phyloP scores from a whole-genome alignment of 1,140 invertebrate species.

The Ptiloglossa arizonensis region DNA sequence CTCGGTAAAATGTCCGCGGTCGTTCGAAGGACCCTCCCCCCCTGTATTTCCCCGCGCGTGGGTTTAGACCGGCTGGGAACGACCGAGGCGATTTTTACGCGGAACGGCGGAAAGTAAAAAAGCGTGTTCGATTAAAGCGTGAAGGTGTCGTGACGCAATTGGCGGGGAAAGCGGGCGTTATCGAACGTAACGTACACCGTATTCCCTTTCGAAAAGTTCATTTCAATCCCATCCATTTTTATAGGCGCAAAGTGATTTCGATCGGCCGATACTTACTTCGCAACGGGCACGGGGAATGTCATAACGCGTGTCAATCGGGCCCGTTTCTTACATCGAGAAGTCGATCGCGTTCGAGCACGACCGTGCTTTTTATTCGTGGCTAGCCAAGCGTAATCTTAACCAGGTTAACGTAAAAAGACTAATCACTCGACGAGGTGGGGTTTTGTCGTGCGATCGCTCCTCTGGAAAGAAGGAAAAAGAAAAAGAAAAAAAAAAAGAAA shows the following conservation, averaged over 20 bases:
- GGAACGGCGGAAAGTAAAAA: constrained; percentile 30
- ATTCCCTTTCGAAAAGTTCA: constrained; percentile 15
- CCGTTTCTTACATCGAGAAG: constrained; percentile 4
- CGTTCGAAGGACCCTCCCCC: not conserved
- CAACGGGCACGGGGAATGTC: constrained; percentile 27
- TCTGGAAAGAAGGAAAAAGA: no score
- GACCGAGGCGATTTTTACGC: constrained; percentile 17
- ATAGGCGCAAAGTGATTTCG: constrained; percentile 31
- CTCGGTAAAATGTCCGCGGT: no score
- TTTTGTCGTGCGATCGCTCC: no score
- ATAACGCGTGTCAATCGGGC: constrained; percentile 45
- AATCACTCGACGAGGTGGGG: constrained; percentile 7
- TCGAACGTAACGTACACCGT: constrained; percentile 8
- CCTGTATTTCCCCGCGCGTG: not conserved
- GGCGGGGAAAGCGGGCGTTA: constrained; percentile 34
- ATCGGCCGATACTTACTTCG: constrained; percentile 25
- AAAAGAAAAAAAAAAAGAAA: no score
- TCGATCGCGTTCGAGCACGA: constrained; percentile 26
- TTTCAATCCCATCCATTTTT: constrained; percentile 42
- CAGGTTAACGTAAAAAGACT: constrained; percentile 45
- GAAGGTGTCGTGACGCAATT: constrained; percentile 37
- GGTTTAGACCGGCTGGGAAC: not conserved
- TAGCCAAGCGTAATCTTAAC: constrained; percentile 49
- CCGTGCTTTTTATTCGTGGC: constrained; percentile 28
- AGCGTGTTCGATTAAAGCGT: constrained; percentile 42